A percentile compares a stretch with the other conserved stretches of the same genome.
Conservation (phyloP, 2,888 invertebrate species). For the Sceliomorpha sp. region DNA sequence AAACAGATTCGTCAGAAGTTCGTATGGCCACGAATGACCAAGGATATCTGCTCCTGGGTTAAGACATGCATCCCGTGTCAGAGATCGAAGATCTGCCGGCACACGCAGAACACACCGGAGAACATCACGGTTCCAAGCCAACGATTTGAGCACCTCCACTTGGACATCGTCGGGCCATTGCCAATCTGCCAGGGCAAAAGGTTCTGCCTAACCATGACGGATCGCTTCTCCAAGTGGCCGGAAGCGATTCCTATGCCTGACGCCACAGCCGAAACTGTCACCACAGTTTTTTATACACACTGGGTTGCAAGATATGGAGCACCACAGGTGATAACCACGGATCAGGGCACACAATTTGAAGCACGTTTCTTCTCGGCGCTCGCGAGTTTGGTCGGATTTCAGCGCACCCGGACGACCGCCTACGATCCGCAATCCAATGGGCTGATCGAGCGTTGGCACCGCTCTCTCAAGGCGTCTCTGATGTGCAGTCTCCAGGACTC, state of each 20-base stretch:
- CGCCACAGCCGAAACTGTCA: not conserved
- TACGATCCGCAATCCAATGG: slow-evolving; percentile 45
- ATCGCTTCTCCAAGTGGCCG: slow-evolving; percentile 8
- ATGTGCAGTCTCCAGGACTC: no score
- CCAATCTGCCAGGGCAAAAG: not conserved
- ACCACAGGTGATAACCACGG: slow-evolving; percentile 57
- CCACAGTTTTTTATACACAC: not conserved
- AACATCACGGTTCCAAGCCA: slow-evolving; percentile 50
- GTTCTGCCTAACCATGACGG: slow-evolving; percentile 1
- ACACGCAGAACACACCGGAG: slow-evolving; percentile 51
- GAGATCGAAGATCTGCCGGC: slow-evolving; percentile 61
- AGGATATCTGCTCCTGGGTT: slow-evolving; percentile 59
- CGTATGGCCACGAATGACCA: slow-evolving; percentile 57
- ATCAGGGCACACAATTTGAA: slow-evolving; percentile 63
- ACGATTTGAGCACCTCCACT: slow-evolving; percentile 34
- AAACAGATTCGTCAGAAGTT: slow-evolving; percentile 49
- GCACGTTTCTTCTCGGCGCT: slow-evolving; percentile 51
- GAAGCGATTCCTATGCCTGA: not conserved
- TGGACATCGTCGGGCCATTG: slow-evolving; percentile 2
- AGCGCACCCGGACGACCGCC: slow-evolving; percentile 23
- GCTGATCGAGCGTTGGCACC: slow-evolving; percentile 42
- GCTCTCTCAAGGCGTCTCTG: slow-evolving; percentile 54
- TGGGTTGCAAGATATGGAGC: slow-evolving; percentile 61
- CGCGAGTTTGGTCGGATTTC: slow-evolving; percentile 18
- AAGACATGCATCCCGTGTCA: slow-evolving; percentile 64